Base-by-base conservation (phyloP, 2,888 invertebrate species). In the Adelphocoris suturalis region DNA sequence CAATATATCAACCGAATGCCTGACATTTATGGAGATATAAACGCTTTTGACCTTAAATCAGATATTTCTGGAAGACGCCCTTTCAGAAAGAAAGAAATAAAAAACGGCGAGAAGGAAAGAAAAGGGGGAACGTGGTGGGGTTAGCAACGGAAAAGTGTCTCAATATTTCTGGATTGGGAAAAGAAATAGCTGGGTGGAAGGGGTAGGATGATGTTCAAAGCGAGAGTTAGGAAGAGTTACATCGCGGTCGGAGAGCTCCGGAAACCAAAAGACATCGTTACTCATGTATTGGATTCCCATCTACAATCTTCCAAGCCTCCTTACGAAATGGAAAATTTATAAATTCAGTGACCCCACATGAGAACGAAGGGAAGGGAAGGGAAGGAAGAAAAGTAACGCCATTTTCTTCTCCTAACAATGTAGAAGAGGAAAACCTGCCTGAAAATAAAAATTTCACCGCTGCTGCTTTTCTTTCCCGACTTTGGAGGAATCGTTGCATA, bases 221-320 rank as follows among this genome's bases (percentile, higher is more conserved):
- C 19, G 68, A 68, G 68, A 68, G 68, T 68, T 68, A 68, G 23
- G 68, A 27, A 68, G 68, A 68, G 68, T 68, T 68, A 68, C 68
- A 68, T 19, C 68, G 68, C 68, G 68, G 68, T 68, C 23, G 68
- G 27, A 68, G 52, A 48, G 23, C 82, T 23, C 13, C 14, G 46
- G 23, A 47, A 48, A 48, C 16, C 23, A 55, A 27, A 28, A 52
- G 52, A 82, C 23, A 55, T 82, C 82, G 82, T 82, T 82, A 82
- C 82, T 82, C 82, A 82, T 82, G 82, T 82, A 82, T 82, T 82
- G 82, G 82, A 52, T 82, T 82, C 82, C 82, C 52, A 82, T 82
- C 82, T 55, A 82, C 19, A 48, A 82, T 82, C 82, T 82, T 55
- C 82, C 82, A 5, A 52, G 14, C 23, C 82, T 23, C 52, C 82